Base-by-base conservation (phyloP, 1,140 invertebrate genomes). In the Panonychus citri region DNA sequence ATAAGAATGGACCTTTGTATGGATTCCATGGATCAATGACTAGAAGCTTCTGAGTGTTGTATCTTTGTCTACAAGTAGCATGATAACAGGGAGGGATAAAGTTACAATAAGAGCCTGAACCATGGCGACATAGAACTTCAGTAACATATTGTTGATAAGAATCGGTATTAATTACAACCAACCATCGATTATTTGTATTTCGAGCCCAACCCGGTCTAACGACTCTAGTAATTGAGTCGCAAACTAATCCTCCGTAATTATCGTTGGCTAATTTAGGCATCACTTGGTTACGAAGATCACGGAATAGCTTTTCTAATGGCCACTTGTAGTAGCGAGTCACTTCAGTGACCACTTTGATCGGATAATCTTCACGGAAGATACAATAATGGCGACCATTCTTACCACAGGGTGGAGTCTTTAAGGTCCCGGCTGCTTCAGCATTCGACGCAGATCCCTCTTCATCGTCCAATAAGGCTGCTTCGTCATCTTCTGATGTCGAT, bases 81-180 rank as follows among this genome's bases (percentile, higher is more conserved):
- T 63, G 60, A 37, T 63, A 65, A 46, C 64, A 65, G 3, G 63
- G 63, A n/a, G 64, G 62, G 26, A 65, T 58, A 49, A 62, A 64
- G 39, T 63, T 62, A 57, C 64, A 65, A n/a, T 55, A 56, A 3
- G 62, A 58, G 27, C 58, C 57, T n/a, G 26, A 53, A 13, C 56
- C 57, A 39, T 59, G 58, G 58, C 61, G 54, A 57, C 64, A 64
- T 10, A 63, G 55, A 4, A 65, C 61, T 59, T 65, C 64, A 17
- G 64, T 64, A 13, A 65, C 61, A 39, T 61, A 63, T 54, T 65
- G 63, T 5, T 63, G 59, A 40, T 65, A 63, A 17, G 61, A 30
- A 25, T 63, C 62, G 5, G 62, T 65, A 43, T 65, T 65, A 50
- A 65, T 62, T 3, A 65, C 59, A 8, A 63, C 64, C 15, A 65